Conservation (phyloP, 2,888 invertebrate genomes). For the Schrankia costaestrigalis region DNA sequence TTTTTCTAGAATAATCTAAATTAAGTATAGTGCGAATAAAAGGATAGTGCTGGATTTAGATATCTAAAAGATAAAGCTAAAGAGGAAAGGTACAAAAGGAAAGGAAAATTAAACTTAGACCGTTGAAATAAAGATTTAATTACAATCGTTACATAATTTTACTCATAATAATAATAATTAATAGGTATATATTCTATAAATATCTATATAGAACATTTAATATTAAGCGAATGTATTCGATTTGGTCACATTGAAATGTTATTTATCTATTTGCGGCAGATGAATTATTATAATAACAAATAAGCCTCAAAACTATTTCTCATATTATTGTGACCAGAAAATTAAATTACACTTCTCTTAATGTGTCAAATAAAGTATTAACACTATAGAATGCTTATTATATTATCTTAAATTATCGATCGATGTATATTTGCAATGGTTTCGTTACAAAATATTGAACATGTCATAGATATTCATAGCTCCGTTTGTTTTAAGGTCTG, state of each 20-base stretch:
- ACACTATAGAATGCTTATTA: conserved; percentile 39
- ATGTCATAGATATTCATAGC: conserved; percentile 34
- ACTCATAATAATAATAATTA: conserved; percentile 75
- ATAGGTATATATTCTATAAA: conserved; percentile 78
- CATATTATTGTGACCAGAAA: conserved; percentile 31
- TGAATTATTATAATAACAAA: conserved; percentile 17
- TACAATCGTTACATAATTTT: conserved; percentile 79
- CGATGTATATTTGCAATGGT: conserved; percentile 30
- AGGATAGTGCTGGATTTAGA: no score
- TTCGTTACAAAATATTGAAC: conserved; percentile 25
- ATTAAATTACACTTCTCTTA: conserved; percentile 16
- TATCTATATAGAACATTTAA: conserved; percentile 79
- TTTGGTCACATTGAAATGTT: conserved; percentile 71
- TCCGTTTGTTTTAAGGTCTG: conserved; percentile 20
- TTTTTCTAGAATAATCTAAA: no score
- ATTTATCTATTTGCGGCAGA: conserved; percentile 24
- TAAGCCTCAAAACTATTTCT: conserved; percentile 39
- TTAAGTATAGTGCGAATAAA: no score
- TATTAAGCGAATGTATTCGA: conserved; percentile 79
- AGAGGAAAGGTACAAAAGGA: conserved; percentile 2
- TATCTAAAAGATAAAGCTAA: neutral
- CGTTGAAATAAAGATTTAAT: conserved; percentile 79
- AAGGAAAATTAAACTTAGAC: conserved; percentile 51
- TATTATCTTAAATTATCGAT: conserved; percentile 43
- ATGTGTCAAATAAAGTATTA: conserved; percentile 33